Conservation (phyloP, 2,888 invertebrate genomes). For the Altica lythri region DNA sequence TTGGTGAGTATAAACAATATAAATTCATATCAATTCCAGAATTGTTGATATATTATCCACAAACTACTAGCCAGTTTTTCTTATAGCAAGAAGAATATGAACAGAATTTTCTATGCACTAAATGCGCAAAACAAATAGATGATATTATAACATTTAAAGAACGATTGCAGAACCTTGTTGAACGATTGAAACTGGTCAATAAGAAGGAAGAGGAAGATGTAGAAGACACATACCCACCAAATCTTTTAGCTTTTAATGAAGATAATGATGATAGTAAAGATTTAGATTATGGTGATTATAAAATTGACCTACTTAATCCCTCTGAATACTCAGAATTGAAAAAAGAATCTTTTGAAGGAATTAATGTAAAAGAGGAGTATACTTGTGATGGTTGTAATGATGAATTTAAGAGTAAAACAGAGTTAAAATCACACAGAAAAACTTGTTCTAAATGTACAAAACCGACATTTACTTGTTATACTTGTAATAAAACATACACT, state of each 20-base stretch:
- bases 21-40: no score
- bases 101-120: conserved; percentile 12
- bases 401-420: conserved; percentile 14
- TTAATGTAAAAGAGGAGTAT: not conserved
- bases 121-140: conserved; percentile 12
- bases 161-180: conserved; percentile 6
- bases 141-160: conserved; percentile 17
- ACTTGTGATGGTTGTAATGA: conserved; percentile 13
- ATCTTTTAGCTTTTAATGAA: conserved; percentile 4
- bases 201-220: conserved; percentile 3
- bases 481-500: conserved; percentile 13
- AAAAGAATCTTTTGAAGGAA: not conserved
- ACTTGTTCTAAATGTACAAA: conserved; percentile 13
- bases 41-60: no score
- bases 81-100: conserved; percentile 14
- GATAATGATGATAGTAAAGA: conserved; percentile 9
- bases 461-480: conserved; percentile 12
- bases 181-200: conserved; percentile 4
- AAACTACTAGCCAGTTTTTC: no score
- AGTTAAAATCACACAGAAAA: conserved; percentile 10
- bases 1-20: conserved; percentile 29
- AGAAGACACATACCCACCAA: not conserved
- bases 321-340: not conserved
- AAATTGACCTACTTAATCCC: not conserved
- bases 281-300: not conserved